Conservation (phyloP, 2,113 vertebrate genomes). For the Cyanoramphus novaezelandiae region DNA sequence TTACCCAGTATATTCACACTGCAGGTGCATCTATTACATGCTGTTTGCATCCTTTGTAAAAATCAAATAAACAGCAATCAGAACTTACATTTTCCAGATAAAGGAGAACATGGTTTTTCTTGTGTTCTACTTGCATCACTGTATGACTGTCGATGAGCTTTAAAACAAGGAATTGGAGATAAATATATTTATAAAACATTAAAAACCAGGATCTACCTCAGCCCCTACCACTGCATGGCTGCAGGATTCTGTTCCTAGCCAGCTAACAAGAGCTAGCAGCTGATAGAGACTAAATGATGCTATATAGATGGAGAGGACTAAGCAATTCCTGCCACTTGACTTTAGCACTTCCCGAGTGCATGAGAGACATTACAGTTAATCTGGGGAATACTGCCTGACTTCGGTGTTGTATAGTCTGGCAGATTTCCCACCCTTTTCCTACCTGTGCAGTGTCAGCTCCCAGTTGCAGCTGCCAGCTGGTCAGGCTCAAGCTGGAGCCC, state of each 20-base stretch:
- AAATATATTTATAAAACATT: neutral
- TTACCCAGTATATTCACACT: neutral
- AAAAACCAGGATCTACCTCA: neutral
- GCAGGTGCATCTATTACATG: neutral
- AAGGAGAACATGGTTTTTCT: slow-evolving; percentile 52
- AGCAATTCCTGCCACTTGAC: neutral
- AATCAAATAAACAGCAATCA: neutral
- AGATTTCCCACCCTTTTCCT: neutral
- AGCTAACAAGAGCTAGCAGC: neutral
- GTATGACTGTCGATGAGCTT: slow-evolving; percentile 29
- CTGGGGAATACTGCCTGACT: neutral
- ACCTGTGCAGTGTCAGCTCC: neutral
- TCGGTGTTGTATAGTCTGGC: neutral
- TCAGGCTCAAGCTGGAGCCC: neutral
- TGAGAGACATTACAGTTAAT: neutral
- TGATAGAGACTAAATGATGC: neutral
- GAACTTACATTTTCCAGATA: slow-evolving; percentile 67
- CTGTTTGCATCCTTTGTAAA: neutral
- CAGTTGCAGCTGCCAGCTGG: neutral
- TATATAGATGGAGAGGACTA: neutral
- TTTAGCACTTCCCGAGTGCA: neutral
- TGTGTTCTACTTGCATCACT: slow-evolving; percentile 60
- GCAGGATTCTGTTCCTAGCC: neutral
- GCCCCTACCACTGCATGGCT: neutral
- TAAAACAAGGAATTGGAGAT: neutral